Evolutionary conservation across 2,113 vertebrate genomes (phyloP).

Genomic region (Petromus typicus): DNA sequence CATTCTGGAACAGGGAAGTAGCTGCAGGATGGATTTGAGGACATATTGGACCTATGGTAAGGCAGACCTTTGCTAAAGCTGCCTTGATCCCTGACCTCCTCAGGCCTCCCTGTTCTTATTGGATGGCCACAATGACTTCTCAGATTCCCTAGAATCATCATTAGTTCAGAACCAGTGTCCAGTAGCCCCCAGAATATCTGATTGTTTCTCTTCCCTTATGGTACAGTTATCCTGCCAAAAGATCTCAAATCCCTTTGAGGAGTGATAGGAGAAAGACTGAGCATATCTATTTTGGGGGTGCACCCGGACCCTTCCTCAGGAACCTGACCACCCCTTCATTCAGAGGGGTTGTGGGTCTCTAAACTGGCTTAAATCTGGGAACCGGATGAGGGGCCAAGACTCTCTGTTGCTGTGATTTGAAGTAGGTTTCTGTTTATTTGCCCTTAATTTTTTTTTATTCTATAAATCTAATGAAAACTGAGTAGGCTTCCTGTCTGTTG

Average conservation of each 20-base stretch:
- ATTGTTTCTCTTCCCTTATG: neutral
- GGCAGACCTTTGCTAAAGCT: neutral
- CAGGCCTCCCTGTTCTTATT: neutral
- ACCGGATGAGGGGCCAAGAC: neutral
- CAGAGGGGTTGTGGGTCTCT: neutral
- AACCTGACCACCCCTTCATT: neutral
- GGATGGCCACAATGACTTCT: neutral
- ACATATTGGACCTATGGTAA: neutral
- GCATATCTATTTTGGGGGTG: neutral
- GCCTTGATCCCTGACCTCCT: neutral
- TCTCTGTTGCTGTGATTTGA: neutral
- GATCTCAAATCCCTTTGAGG: neutral
- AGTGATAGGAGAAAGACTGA: neutral
- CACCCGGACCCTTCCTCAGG: neutral
- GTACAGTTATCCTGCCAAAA: neutral
- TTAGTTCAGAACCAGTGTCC: neutral
- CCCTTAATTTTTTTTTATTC: neutral
- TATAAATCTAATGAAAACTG: neutral
- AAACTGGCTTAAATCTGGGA: neutral
- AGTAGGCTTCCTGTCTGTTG: neutral
- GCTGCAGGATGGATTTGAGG: neutral
- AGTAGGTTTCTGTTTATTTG: neutral
- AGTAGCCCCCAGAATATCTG: neutral
- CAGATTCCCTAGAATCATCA: neutral
- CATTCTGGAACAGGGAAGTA: neutral